Evolutionary conservation across 2,888 invertebrate genomes (phyloP), one percentile per base, ranked within the genome.

Genomic region (Philopedon plagiatum): DNA sequence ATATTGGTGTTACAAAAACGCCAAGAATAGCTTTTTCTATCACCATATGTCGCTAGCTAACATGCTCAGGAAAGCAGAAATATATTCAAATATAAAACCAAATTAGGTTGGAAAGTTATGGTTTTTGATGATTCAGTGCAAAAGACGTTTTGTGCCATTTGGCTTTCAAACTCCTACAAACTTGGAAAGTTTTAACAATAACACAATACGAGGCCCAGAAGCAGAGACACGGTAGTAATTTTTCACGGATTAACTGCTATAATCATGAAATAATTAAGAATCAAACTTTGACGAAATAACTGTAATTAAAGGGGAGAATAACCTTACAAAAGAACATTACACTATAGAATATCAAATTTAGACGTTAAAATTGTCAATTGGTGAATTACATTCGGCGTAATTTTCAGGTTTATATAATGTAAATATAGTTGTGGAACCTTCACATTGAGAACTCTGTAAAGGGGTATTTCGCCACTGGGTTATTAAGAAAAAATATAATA

Each of bases 61-160:
- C 63, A 67, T 72, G 63, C 58, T 34, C 49, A 58, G 57, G 57
- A 63, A 67, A 58, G 63, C 72, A 67, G 62, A 68, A 67, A 72
- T 67, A 67, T 63, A 66, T 71, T 44, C 62, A 58, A 51, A 72
- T 72, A 72, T 72, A 68, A 72, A 72, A 72, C 63, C 67, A 67
- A 68, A 72, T 72, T 67, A 72, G 62, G 67, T 68, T 63, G 46
- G 67, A 49, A 67, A 72, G 72, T 72, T 67, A 72, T 67, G 63
- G 72, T 72, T 72, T 72, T 72, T 68, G 67, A 72, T 68, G 72
- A 72, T 67, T 72, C 72, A 63, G 71, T 61, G 65, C 71, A 66
- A 71, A 70, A 61, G 57, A 41, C 51, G 61, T 56, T 61, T 65
- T 61, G 61, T 62, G 61, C 65, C 54, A 62, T 71, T 61, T 49